These are phyloP conservation scores for Graptemys geographica DNA, from an alignment of 2,797 vertebrate genomes.

Conservation along the genomic window DNA sequence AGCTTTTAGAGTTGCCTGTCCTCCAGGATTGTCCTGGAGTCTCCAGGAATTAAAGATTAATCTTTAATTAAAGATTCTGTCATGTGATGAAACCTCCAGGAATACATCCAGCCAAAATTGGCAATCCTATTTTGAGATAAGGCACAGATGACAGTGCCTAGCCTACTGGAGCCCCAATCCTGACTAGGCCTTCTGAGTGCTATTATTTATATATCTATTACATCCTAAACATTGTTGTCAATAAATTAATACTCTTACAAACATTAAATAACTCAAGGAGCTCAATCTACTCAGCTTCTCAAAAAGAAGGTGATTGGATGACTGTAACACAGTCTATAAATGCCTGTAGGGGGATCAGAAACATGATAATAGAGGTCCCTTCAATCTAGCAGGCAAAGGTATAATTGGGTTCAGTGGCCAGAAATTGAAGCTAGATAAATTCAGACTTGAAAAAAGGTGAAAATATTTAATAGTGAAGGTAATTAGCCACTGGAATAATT, in stretches of 20 bases:
- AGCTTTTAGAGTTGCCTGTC: background rate
- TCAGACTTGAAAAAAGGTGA: background rate
- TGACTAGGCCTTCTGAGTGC: conserved; percentile 35
- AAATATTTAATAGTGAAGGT: background rate
- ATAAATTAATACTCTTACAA: conserved; percentile 49
- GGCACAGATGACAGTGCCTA: background rate
- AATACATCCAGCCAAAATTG: no score
- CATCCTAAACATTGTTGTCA: conserved; percentile 12
- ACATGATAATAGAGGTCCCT: background rate
- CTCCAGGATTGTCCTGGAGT: no score
- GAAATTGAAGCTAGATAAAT: conserved; percentile 14
- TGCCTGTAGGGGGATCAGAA: conserved; percentile 7
- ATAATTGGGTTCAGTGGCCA: background rate
- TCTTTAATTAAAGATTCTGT: no score
- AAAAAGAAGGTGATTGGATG: background rate
- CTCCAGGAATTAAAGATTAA: no score
- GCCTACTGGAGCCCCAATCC: background rate
- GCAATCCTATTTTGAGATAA: background rate
- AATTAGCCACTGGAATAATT: background rate
- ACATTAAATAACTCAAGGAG: conserved; percentile 52
- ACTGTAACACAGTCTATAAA: conserved; percentile 22
- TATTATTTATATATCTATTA: conserved; percentile 2
- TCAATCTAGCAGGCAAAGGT: background rate
- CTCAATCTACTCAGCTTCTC: conserved; percentile 24
- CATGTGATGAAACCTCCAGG: no score